Evolutionary conservation across 2,888 invertebrate genomes (phyloP).

Genomic region (Ophion obscuratus): DNA sequence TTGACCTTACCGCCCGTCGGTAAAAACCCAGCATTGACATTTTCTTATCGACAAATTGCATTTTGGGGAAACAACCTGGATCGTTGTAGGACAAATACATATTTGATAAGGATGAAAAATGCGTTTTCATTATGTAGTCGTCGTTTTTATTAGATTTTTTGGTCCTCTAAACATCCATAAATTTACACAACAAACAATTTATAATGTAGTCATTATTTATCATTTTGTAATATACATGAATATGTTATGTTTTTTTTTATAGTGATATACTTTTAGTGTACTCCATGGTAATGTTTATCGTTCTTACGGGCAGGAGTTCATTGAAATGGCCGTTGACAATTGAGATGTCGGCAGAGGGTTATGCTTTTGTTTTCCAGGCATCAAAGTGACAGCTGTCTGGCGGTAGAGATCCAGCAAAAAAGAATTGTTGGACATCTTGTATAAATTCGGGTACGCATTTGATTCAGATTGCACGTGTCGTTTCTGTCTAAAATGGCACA

Average conservation of each 20-base stretch:
- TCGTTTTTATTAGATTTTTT: slow-evolving; percentile 78
- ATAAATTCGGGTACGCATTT: not conserved
- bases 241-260: slow-evolving; percentile 48
- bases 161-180: slow-evolving; percentile 82
- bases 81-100: not conserved
- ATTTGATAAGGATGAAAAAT: not conserved
- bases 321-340: slow-evolving; percentile 23
- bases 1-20: not conserved
- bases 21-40: not conserved
- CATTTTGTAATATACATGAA: slow-evolving; percentile 68
- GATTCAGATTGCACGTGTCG: not conserved
- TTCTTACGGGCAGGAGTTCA: slow-evolving; percentile 37
- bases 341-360: not conserved
- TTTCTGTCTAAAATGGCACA: not conserved
- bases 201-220: slow-evolving; percentile 65
- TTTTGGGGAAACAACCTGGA: not conserved
- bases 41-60: not conserved
- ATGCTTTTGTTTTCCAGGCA: not conserved
- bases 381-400: not conserved
- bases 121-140: slow-evolving; percentile 31
- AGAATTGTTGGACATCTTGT: not conserved
- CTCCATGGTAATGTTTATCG: slow-evolving; percentile 60
- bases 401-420: not conserved
- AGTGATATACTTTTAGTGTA: slow-evolving; percentile 58
- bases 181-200: slow-evolving; percentile 79